A percentile compares a stretch with the other conserved stretches of the same genome.
These are phyloP conservation scores for Danionella dracula DNA, from an alignment of 2,797 vertebrate species.

Conservation along the genomic window DNA sequence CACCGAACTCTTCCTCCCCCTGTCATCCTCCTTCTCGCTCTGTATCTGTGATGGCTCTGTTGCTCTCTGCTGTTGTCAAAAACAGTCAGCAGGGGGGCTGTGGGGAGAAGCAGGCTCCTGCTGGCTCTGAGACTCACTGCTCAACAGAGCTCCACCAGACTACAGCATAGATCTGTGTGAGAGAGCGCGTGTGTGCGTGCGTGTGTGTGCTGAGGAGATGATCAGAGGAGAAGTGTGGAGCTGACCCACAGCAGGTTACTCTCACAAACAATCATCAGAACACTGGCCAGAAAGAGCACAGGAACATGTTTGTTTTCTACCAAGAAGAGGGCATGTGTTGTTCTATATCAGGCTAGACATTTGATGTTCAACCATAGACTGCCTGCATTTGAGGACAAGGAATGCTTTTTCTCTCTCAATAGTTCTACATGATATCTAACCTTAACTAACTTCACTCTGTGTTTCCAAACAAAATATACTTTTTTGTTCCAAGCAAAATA, in stretches of 20 bases:
- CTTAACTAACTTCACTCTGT: no score
- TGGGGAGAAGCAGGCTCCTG: slow-evolving; percentile 62
- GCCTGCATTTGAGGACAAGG: no score
- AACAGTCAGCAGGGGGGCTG: slow-evolving; percentile 73
- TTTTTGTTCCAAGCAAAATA: no score
- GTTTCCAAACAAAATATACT: no score
- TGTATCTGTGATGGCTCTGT: slow-evolving; percentile 55
- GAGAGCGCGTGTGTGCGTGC: no score
- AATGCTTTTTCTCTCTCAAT: no score
- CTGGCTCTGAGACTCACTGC: slow-evolving; percentile 62
- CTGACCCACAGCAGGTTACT: neutral
- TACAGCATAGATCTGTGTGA: neutral
- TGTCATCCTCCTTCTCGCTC: slow-evolving; percentile 36
- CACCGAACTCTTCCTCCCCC: slow-evolving; percentile 32
- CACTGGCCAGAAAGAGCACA: neutral
- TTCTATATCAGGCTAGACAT: no score
- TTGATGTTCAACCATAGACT: no score
- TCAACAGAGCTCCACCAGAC: slow-evolving; percentile 34
- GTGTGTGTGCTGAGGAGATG: slow-evolving; percentile 6
- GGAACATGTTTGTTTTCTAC: neutral
- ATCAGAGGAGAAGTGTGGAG: neutral
- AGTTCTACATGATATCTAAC: no score
- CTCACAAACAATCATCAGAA: slow-evolving; percentile 13
- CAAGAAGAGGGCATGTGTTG: neutral
- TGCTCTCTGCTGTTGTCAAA: slow-evolving; percentile 69